Conservation (phyloP, 2,888 invertebrate genomes). For the Trissolcus brochymenae region DNA sequence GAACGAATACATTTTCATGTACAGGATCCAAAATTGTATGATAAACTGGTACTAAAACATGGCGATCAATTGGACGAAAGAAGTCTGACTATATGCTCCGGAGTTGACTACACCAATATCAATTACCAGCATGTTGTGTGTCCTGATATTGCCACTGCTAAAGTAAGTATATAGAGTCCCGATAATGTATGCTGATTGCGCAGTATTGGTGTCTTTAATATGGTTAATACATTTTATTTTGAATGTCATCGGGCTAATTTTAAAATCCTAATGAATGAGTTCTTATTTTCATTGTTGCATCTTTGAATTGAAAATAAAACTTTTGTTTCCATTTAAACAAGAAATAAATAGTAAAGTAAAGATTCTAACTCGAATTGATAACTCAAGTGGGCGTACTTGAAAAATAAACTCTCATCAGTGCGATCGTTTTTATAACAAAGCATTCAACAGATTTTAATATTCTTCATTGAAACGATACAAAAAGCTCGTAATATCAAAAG, state of each 20-base stretch:
- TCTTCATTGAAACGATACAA: conserved; percentile 25
- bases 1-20: not conserved
- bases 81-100: conserved; percentile 97
- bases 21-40: conserved; percentile 89
- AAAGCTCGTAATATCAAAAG: conserved; percentile 26
- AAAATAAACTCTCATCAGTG: conserved; percentile 7
- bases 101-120: conserved; percentile 99
- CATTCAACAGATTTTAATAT: conserved; percentile 29
- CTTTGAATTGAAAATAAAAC: no score
- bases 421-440: conserved; percentile 3
- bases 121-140: conserved; percentile 98
- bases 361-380: not conserved
- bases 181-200: not conserved
- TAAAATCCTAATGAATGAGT: no score
- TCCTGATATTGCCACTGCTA: conserved; percentile 93
- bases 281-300: no score
- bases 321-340: no score
- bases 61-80: conserved; percentile 91
- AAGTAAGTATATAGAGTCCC: conserved; percentile 80
- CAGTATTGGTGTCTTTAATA: no score
- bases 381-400: conserved; percentile 2
- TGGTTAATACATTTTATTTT: no score
- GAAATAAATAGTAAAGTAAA: no score
- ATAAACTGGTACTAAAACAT: conserved; percentile 87
- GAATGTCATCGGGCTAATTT: no score